These are phyloP conservation scores for Gallinago solitaria DNA, from an alignment of 2,797 vertebrate species.

Conservation along the genomic window DNA sequence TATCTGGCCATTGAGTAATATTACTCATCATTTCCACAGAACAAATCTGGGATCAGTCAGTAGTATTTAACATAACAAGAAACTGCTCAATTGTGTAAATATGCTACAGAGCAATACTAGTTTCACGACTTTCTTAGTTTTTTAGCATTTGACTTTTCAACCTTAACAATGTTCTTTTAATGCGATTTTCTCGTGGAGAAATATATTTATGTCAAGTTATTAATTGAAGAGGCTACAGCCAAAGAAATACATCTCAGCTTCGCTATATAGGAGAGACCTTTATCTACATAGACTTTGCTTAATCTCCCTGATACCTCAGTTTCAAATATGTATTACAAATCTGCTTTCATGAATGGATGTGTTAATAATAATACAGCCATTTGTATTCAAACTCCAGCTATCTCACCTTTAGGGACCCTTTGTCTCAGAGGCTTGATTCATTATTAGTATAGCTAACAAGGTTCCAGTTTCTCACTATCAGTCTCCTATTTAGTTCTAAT, in stretches of 20 bases:
- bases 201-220: background rate
- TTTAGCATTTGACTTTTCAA: background rate
- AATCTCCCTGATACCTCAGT: background rate
- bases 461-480: slow-evolving; percentile 64
- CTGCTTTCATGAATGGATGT: slow-evolving; percentile 57
- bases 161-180: background rate
- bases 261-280: background rate
- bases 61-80: background rate
- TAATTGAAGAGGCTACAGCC: background rate
- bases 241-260: background rate
- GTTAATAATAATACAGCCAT: slow-evolving; percentile 73
- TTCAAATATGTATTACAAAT: slow-evolving; percentile 50
- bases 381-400: slow-evolving; percentile 72
- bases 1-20: background rate
- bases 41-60: background rate
- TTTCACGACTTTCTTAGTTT: background rate
- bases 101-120: background rate
- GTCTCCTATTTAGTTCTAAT: slow-evolving; percentile 74
- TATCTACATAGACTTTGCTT: background rate
- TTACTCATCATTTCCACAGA: background rate
- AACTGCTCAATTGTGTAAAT: background rate
- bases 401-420: slow-evolving; percentile 74
- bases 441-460: slow-evolving; percentile 74
- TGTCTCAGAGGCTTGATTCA: slow-evolving; percentile 74
- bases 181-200: background rate